A percentile compares a stretch with the other conserved stretches of the same genome.
phyloP scores from a whole-genome alignment of 2,113 vertebrate species.

The Lota lota region DNA sequence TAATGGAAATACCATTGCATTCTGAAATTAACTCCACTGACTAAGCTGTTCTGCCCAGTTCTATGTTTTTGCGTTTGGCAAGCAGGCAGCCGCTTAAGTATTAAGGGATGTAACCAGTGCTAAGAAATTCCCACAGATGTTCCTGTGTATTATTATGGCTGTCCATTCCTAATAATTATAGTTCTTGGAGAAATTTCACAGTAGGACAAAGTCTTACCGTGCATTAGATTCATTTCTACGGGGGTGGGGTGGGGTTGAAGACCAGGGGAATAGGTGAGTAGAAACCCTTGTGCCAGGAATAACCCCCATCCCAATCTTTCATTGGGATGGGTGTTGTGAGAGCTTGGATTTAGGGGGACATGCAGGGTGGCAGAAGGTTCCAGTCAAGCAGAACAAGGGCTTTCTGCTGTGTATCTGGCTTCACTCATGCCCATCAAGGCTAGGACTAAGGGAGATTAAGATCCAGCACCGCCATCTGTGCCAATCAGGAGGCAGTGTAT shows the following conservation, averaged over 20 bases:
- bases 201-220: constrained; percentile 32
- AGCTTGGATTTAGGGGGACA: constrained; percentile 37
- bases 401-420: constrained; percentile 48
- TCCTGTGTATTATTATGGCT: constrained; percentile 28
- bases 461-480: constrained; percentile 23
- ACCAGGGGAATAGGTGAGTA: constrained; percentile 21
- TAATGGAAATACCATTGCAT: too few species aligned
- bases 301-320: neutral
- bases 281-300: constrained; percentile 10
- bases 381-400: constrained; percentile 46
- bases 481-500: constrained; percentile 9
- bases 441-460: constrained; percentile 39
- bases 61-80: too few species aligned
- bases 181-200: constrained; percentile 28
- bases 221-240: constrained; percentile 9
- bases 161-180: constrained; percentile 30
- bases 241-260: constrained; percentile 1
- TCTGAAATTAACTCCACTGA: too few species aligned
- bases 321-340: neutral
- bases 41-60: too few species aligned
- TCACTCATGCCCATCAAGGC: constrained; percentile 46
- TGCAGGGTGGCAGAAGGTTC: constrained; percentile 33
- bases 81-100: constrained; percentile 7
- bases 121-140: constrained; percentile 35
- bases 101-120: constrained; percentile 32